Evolutionary conservation across 2,113 vertebrate genomes (phyloP).

Genomic region (Cyprinus carpio): DNA sequence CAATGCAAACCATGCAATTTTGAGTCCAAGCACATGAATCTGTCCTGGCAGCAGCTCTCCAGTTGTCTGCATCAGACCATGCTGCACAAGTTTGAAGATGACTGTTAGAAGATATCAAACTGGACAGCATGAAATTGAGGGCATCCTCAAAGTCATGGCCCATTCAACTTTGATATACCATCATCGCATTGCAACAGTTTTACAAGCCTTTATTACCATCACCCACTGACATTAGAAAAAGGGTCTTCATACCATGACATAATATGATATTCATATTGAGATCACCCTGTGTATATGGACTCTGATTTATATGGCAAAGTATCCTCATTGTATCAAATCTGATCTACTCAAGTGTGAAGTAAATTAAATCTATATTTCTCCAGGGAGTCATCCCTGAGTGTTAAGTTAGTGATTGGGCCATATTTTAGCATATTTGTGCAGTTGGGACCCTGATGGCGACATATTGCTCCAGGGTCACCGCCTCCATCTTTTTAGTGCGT

Average conservation of each 20-base stretch:
- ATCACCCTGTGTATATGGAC: slow-evolving; percentile 44
- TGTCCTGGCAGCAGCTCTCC: neutral
- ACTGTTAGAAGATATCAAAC: slow-evolving; percentile 44
- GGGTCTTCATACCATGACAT: slow-evolving; percentile 5
- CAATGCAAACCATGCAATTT: neutral
- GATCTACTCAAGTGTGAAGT: slow-evolving; percentile 82
- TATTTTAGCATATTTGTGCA: slow-evolving; percentile 79
- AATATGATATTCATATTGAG: slow-evolving; percentile 36
- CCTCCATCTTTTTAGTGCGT: slow-evolving; percentile 83
- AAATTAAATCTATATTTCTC: slow-evolving; percentile 92
- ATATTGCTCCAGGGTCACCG: slow-evolving; percentile 91
- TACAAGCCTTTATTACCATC: slow-evolving; percentile 44
- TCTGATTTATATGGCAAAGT: slow-evolving; percentile 88
- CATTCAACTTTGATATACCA: slow-evolving; percentile 54
- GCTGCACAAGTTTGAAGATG: slow-evolving; percentile 38
- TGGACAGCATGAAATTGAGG: slow-evolving; percentile 60
- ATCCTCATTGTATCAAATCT: slow-evolving; percentile 86
- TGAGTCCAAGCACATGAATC: neutral
- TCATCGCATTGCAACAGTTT: slow-evolving; percentile 50
- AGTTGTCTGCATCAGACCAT: neutral
- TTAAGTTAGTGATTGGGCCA: slow-evolving; percentile 75
- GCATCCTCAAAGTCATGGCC: slow-evolving; percentile 59
- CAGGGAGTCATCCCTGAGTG: slow-evolving; percentile 77
- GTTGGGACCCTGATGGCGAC: slow-evolving; percentile 85
- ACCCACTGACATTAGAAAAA: slow-evolving; percentile 31